Evolutionary conservation across 1,140 invertebrate genomes (phyloP).

Genomic region (Conus betulinus): DNA sequence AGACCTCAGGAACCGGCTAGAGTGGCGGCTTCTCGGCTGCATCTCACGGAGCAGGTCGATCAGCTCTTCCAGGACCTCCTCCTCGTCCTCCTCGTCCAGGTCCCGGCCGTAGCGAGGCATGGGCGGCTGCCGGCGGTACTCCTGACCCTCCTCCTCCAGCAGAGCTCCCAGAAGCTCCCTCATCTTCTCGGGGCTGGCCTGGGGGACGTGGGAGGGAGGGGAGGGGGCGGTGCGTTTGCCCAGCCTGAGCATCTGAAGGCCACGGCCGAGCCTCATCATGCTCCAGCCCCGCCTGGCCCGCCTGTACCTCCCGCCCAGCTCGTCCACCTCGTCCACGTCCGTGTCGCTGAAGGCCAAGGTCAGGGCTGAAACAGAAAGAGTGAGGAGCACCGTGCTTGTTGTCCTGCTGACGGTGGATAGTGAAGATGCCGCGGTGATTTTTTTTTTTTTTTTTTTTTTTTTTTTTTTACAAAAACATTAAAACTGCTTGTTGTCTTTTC

Average conservation of each 20-base stretch:
- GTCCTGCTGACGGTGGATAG: too few relatives aligned
- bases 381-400: too few relatives aligned
- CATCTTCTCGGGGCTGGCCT: slow-evolving; percentile 27
- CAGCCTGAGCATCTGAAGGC: slow-evolving; percentile 63
- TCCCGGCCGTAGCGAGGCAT: slow-evolving; percentile 59
- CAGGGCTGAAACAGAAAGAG: background rate
- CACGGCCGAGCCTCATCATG: slow-evolving; percentile 65
- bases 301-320: slow-evolving; percentile 20
- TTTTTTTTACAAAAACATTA: too few relatives aligned
- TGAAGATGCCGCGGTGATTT: too few relatives aligned
- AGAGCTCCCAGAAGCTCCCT: slow-evolving; percentile 33
- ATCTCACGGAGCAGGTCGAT: background rate
- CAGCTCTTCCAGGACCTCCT: background rate
- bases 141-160: slow-evolving; percentile 2
- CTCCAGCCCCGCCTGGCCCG: slow-evolving; percentile 57
- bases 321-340: slow-evolving; percentile 22
- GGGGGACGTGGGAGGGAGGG: slow-evolving; percentile 34
- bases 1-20: too few relatives aligned
- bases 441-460: too few relatives aligned
- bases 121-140: slow-evolving; percentile 50
- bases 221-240: slow-evolving; percentile 50
- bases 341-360: background rate
- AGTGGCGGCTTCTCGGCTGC: slow-evolving; percentile 31
- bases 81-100: slow-evolving; percentile 8
- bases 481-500: too few relatives aligned